These are phyloP conservation scores for Nomada ruficornis DNA, from an alignment of 2,888 invertebrate species.

Conservation along the genomic window DNA sequence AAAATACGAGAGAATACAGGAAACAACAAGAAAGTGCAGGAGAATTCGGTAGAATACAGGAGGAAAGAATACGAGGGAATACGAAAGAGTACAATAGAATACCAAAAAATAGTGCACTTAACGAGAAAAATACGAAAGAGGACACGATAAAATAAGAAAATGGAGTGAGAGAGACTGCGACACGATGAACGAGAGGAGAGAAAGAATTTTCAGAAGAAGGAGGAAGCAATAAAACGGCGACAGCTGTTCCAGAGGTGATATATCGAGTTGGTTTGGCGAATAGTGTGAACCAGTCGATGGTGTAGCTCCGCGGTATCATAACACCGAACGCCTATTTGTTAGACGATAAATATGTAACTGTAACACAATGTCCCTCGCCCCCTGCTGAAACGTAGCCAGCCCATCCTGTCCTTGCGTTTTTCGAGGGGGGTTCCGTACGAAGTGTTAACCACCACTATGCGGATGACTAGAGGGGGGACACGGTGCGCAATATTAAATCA, in stretches of 20 bases:
- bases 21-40: too few species aligned
- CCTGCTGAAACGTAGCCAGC: slow-evolving; percentile 53
- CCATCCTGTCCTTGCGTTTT: slow-evolving; percentile 44
- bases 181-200: slow-evolving; percentile 13
- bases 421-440: slow-evolving; percentile 41
- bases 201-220: not conserved
- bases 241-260: slow-evolving; percentile 73
- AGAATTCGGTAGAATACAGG: too few species aligned
- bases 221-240: slow-evolving; percentile 63
- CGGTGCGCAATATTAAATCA: slow-evolving; percentile 78
- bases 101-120: too few species aligned
- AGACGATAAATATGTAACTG: slow-evolving; percentile 83
- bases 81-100: too few species aligned
- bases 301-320: slow-evolving; percentile 80
- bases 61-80: too few species aligned
- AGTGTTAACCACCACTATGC: slow-evolving; percentile 40
- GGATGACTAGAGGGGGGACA: slow-evolving; percentile 57
- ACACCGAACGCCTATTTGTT: slow-evolving; percentile 83
- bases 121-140: not conserved
- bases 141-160: too few species aligned
- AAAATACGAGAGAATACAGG: too few species aligned
- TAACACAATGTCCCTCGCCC: slow-evolving; percentile 78
- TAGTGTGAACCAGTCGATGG: slow-evolving; percentile 76
- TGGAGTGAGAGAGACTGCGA: slow-evolving; percentile 57
- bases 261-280: slow-evolving; percentile 52